Conservation (phyloP, 2,888 invertebrate genomes). For the Anorthoa munda region DNA sequence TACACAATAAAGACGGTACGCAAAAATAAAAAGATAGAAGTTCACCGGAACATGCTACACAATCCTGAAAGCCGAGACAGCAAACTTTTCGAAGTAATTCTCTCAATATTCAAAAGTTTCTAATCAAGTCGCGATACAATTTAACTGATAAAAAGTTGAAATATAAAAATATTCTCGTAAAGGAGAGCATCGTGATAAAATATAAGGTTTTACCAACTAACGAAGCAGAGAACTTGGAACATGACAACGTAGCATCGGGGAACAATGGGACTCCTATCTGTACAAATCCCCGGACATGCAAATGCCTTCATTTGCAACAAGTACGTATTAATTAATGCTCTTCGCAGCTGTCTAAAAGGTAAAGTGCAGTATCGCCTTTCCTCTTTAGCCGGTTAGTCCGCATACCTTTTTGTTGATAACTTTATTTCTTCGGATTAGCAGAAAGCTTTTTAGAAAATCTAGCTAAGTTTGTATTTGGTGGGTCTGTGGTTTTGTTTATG, state of each 20-base stretch:
- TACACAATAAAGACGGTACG: background rate
- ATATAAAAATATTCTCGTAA: background rate
- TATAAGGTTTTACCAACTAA: background rate
- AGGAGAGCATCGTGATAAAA: background rate
- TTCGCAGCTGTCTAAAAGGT: background rate
- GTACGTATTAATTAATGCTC: conserved; percentile 16
- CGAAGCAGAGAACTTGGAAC: background rate
- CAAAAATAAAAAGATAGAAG: background rate
- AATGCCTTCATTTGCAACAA: conserved; percentile 19
- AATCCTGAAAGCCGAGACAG: background rate
- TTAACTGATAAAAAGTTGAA: background rate
- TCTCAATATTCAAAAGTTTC: background rate
- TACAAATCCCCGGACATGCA: background rate
- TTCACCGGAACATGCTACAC: background rate
- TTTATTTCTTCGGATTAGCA: background rate
- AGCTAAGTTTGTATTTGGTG: background rate
- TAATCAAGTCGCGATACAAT: background rate
- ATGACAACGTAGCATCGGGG: background rate
- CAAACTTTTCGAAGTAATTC: conserved; percentile 1
- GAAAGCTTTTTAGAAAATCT: background rate
- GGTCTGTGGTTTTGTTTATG: too few relatives aligned
- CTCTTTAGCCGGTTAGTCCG: background rate
- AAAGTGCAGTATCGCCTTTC: background rate
- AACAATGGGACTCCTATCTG: background rate
- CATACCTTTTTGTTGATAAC: background rate